Percentiles rank a stretch among this genome's conserved stretches.
Conservation (phyloP, 2,113 vertebrate genomes). For the Caranx ignobilis region DNA sequence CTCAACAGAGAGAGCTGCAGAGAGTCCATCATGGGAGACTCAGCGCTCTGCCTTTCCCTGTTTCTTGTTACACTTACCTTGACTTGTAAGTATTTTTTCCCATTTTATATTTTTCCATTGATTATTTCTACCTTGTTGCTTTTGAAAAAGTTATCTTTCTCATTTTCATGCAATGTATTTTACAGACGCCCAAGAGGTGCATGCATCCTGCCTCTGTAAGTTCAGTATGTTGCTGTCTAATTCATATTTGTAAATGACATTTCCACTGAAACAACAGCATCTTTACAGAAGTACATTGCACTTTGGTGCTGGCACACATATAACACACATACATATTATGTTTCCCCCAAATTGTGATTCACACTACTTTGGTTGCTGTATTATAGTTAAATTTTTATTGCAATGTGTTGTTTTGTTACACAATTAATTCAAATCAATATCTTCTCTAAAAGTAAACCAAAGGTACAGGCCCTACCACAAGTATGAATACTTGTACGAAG, state of each 20-base stretch:
- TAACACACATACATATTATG: too few relatives aligned
- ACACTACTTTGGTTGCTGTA: too few relatives aligned
- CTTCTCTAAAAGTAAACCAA: neutral
- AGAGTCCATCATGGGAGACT: conserved; percentile 82
- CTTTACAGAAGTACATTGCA: too few relatives aligned
- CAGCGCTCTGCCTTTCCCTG: conserved; percentile 83
- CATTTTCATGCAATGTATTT: neutral
- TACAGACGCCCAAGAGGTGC: neutral
- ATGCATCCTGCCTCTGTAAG: neutral
- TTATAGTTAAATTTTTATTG: too few relatives aligned
- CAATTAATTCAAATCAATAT: neutral
- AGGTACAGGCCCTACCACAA: conserved; percentile 91
- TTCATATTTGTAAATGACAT: too few relatives aligned
- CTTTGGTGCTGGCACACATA: too few relatives aligned
- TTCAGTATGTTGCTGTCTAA: neutral
- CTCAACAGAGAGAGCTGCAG: conserved; percentile 72
- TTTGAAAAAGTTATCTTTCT: too few relatives aligned
- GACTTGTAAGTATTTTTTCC: conserved; percentile 74
- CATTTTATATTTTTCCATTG: neutral
- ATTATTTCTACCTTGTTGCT: neutral
- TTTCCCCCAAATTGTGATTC: too few relatives aligned
- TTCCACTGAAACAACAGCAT: too few relatives aligned
- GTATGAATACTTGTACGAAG: conserved; percentile 91
- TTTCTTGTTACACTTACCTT: conserved; percentile 73
- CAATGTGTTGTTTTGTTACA: neutral